A percentile compares a stretch with the other conserved stretches of the same genome.
phyloP scores from a whole-genome alignment of 2,113 vertebrate genomes.

The Columbina picui region DNA sequence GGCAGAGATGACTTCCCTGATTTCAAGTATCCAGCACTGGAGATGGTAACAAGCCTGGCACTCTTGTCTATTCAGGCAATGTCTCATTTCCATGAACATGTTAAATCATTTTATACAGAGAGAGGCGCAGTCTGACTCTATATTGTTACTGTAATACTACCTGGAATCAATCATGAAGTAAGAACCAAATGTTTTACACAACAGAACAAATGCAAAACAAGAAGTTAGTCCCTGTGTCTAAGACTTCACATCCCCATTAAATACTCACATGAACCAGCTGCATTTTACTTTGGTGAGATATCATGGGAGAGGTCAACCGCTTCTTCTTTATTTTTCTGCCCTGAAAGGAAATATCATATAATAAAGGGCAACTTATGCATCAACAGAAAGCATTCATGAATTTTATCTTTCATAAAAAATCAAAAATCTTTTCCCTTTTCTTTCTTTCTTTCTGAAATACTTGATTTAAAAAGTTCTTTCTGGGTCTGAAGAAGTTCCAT shows the following conservation, averaged over 20 bases:
- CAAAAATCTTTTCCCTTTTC: rapidly evolving
- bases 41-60: neutral
- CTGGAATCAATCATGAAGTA: neutral
- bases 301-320: neutral
- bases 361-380: neutral
- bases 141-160: neutral
- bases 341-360: neutral
- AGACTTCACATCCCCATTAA: neutral
- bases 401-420: neutral
- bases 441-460: neutral
- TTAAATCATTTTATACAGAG: neutral
- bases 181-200: neutral
- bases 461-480: neutral
- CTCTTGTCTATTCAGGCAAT: neutral
- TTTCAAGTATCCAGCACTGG: neutral
- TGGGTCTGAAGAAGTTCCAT: neutral
- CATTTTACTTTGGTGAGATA: neutral
- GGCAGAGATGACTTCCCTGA: neutral
- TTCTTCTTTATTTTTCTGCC: neutral
- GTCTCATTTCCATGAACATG: neutral
- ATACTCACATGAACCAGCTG: neutral
- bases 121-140: neutral
- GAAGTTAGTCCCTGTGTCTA: neutral
- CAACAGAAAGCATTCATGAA: neutral
- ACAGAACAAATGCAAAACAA: neutral